Conservation (phyloP, 2,113 vertebrate species). For the Odocoileus hemionus region DNA sequence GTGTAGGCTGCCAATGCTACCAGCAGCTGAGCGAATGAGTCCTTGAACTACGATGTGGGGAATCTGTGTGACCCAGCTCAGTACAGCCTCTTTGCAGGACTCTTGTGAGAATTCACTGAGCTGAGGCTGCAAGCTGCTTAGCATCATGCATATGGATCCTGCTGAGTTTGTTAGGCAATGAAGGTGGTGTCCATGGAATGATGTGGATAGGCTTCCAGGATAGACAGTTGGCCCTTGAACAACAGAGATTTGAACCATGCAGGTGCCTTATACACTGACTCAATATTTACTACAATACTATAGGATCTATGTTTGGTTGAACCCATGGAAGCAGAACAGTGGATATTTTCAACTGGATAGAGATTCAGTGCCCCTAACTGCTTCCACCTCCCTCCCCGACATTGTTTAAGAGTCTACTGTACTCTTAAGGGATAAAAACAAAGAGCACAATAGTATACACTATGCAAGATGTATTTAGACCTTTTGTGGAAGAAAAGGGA, state of each 20-base stretch:
- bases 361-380: background rate
- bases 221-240: background rate
- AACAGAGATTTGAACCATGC: background rate
- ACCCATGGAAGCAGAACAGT: background rate
- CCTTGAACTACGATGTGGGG: background rate
- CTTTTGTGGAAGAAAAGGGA: background rate
- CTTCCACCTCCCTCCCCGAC: background rate
- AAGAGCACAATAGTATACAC: background rate
- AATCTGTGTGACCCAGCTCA: background rate
- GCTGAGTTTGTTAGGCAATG: background rate
- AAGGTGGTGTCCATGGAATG: background rate
- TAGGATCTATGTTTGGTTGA: background rate
- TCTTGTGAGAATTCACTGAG: background rate
- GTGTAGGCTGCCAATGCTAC: background rate
- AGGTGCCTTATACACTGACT: background rate
- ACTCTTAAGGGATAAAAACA: background rate
- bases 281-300: background rate
- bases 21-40: background rate
- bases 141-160: background rate
- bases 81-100: fast-evolving
- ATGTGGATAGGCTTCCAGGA: background rate
- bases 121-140: background rate
- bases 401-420: background rate
- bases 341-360: background rate
- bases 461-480: background rate